These are phyloP conservation scores for Microplitis demolitor DNA, from an alignment of 1,140 invertebrate species.

Conservation along the genomic window DNA sequence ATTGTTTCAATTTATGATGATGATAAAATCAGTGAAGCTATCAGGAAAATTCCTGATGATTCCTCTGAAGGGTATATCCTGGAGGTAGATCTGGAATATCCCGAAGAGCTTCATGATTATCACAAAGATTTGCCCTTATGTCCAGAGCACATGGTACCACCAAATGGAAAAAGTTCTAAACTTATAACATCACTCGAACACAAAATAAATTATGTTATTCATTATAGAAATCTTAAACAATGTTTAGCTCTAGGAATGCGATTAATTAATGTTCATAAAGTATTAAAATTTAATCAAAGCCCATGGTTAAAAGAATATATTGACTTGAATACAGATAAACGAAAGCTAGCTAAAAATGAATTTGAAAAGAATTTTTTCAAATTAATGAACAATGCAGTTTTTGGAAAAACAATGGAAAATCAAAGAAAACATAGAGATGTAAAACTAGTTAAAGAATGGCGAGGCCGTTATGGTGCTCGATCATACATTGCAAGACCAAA, in stretches of 20 bases:
- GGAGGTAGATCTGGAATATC: conserved; percentile 45
- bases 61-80: conserved; percentile 60
- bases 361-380: neutral
- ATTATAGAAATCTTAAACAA: conserved; percentile 59
- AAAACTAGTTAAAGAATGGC: conserved; percentile 27
- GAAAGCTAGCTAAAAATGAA: neutral
- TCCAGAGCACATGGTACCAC: conserved; percentile 43
- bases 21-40: neutral
- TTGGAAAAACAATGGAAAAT: neutral
- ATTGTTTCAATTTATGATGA: neutral
- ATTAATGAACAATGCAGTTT: neutral
- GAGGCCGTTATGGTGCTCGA: conserved; percentile 24
- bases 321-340: conserved; percentile 41
- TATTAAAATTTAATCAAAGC: conserved; percentile 31
- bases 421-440: conserved; percentile 41
- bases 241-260: conserved; percentile 39
- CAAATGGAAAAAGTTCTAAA: conserved; percentile 39
- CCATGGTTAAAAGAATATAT: conserved; percentile 40
- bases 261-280: conserved; percentile 30
- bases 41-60: conserved; percentile 46
- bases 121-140: conserved; percentile 63
- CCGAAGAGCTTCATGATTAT: conserved; percentile 55
- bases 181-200: conserved; percentile 54
- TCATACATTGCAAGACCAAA: conserved; percentile 36
- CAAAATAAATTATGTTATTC: conserved; percentile 48